These are phyloP conservation scores for Catharus fuscescens DNA, from an alignment of 2,113 vertebrate species.

Conservation along the genomic window DNA sequence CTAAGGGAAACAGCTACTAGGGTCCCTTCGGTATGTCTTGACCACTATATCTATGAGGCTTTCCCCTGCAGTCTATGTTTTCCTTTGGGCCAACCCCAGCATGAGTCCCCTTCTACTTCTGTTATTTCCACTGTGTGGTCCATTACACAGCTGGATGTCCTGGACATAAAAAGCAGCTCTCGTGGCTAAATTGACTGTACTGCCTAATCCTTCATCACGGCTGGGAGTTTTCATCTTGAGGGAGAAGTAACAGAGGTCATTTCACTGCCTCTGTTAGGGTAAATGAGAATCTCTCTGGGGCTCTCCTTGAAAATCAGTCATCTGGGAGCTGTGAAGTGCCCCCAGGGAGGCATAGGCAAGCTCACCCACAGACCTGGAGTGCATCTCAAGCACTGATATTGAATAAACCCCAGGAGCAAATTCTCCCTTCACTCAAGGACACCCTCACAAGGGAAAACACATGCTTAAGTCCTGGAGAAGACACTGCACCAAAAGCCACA, in stretches of 20 bases:
- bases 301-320: not conserved
- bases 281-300: not conserved
- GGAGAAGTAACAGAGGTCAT: slow-evolving; percentile 11
- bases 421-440: not conserved
- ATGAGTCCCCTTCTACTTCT: not conserved
- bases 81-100: not conserved
- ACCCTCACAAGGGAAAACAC: not conserved
- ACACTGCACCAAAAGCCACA: not conserved
- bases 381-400: not conserved
- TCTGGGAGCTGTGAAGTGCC: not conserved
- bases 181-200: not conserved
- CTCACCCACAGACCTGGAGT: not conserved
- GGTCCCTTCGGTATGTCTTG: not conserved
- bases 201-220: not conserved
- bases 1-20: not conserved
- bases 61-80: not conserved
- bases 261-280: not conserved
- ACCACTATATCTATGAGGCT: not conserved
- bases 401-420: not conserved
- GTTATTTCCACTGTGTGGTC: not conserved
- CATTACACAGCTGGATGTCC: not conserved
- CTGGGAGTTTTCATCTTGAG: not conserved
- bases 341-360: not conserved
- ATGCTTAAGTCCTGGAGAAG: not conserved
- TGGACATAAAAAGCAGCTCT: not conserved